A percentile compares a stretch with the other conserved stretches of the same genome.
Evolutionary conservation across 2,888 invertebrate species (phyloP).

Genomic region (Julus scandinavius): DNA sequence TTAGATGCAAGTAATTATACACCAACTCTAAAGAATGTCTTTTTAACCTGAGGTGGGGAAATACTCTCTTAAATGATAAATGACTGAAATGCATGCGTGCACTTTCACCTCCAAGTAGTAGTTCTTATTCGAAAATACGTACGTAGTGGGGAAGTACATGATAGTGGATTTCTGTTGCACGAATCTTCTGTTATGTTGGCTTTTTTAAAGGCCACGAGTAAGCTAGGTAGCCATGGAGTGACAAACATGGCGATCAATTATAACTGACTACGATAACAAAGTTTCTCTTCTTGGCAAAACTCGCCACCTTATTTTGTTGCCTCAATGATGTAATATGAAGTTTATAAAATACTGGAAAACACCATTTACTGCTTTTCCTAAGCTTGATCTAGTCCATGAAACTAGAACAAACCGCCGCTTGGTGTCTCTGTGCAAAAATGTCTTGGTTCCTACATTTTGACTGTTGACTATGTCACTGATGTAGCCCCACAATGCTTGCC

Average conservation of each 20-base stretch:
- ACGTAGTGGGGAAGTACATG: constrained; percentile 16
- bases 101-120: constrained; percentile 1
- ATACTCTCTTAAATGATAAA: constrained; percentile 19
- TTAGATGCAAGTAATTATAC: constrained; percentile 33
- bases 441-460: no score
- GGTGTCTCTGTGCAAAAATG: not conserved
- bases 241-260: not conserved
- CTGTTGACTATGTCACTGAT: no score
- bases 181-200: constrained; percentile 19
- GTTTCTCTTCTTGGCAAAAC: not conserved
- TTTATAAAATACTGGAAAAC: not conserved
- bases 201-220: not conserved
- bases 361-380: not conserved
- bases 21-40: constrained; percentile 22
- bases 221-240: constrained; percentile 4
- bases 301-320: not conserved
- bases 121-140: not conserved
- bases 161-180: not conserved
- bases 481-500: no score
- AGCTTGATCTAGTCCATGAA: not conserved
- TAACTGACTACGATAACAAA: not conserved
- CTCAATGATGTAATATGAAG: not conserved
- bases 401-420: not conserved
- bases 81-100: constrained; percentile 43
- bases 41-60: constrained; percentile 41